These are phyloP conservation scores for Manis javanica DNA, from an alignment of 2,797 vertebrate genomes.

Conservation along the genomic window DNA sequence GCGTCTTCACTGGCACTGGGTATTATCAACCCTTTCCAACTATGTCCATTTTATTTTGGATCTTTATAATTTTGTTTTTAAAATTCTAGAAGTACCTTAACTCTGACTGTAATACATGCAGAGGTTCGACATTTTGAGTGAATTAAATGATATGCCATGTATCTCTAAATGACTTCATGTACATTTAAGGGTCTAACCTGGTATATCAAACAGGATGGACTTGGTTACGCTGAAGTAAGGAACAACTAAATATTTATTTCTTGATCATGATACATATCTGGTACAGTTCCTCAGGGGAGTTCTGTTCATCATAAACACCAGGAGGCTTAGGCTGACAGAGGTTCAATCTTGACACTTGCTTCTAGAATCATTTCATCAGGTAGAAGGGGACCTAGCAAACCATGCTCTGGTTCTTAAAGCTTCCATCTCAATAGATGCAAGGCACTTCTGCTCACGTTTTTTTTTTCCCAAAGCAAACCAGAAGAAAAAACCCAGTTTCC, in stretches of 20 bases:
- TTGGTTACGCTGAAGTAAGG: not conserved
- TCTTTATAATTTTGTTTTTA: slow-evolving; percentile 2
- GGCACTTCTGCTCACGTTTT: not conserved
- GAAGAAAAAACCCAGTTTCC: not conserved
- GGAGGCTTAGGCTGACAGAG: not conserved
- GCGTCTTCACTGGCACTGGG: not conserved
- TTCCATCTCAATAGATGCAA: not conserved
- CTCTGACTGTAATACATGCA: not conserved
- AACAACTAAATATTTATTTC: not conserved
- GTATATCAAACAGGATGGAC: not conserved
- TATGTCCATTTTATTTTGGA: not conserved
- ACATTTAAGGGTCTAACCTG: not conserved
- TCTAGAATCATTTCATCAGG: slow-evolving; percentile 23
- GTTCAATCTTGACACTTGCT: not conserved
- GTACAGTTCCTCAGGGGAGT: not conserved
- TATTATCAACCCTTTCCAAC: not conserved
- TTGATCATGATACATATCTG: not conserved
- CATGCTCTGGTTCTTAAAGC: not conserved
- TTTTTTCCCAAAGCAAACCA: not conserved
- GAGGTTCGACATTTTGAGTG: not conserved
- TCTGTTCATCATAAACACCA: not conserved
- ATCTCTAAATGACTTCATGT: not conserved
- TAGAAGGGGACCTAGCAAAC: not conserved
- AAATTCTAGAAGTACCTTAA: slow-evolving; percentile 19
- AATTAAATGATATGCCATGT: not conserved